Percentiles rank a stretch among this genome's conserved stretches.
Conservation (phyloP, 2,113 vertebrate species). For the Bolborhynchus lineola region DNA sequence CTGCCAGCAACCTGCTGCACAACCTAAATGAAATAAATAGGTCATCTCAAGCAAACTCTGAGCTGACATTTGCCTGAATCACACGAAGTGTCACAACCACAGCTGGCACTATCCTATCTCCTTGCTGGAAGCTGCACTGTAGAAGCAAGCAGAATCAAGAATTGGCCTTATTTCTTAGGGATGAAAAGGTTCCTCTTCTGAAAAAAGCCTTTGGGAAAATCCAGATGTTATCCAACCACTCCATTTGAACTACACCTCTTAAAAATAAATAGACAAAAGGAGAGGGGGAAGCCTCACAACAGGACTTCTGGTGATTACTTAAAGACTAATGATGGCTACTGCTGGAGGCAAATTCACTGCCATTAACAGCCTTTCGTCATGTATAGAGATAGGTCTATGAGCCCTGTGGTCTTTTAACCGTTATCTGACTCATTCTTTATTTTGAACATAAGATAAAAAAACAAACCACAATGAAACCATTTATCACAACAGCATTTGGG, state of each 20-base stretch:
- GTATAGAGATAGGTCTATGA: neutral
- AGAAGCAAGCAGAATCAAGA: neutral
- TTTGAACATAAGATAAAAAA: neutral
- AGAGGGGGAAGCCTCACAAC: rapidly evolving
- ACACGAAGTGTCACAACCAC: neutral
- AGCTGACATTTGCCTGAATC: neutral
- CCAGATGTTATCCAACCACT: neutral
- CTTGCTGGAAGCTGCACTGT: neutral
- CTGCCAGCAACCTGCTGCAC: rapidly evolving
- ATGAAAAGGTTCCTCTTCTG: neutral
- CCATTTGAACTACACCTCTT: neutral
- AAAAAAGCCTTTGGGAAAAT: neutral
- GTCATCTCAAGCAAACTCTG: neutral
- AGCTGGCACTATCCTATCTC: neutral
- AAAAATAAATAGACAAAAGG: neutral
- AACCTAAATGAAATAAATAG: neutral
- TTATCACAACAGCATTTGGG: neutral
- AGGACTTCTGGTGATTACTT: neutral
- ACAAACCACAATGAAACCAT: neutral
- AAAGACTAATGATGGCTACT: neutral
- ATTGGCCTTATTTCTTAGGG: neutral
- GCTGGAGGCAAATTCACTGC: neutral
- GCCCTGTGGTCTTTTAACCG: neutral
- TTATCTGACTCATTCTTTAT: neutral
- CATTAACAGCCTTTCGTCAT: neutral